Percentiles rank a stretch among this genome's conserved stretches.
Conservation (phyloP, 2,113 vertebrate species). For the Nerophis lumbriciformis region DNA sequence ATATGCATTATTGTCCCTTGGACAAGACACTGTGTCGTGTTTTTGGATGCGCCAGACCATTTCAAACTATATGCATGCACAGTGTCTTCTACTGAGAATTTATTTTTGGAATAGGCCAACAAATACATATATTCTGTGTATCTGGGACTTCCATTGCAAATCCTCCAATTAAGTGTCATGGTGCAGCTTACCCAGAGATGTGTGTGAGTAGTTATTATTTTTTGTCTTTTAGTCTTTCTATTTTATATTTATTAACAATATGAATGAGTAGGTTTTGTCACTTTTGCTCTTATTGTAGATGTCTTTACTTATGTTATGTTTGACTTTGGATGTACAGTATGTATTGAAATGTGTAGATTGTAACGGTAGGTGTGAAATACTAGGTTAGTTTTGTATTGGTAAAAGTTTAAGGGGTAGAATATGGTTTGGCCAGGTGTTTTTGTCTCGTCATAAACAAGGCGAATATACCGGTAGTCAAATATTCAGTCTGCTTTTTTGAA, state of each 20-base stretch:
- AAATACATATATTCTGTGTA: slow-evolving; percentile 1
- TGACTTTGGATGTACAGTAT: background rate
- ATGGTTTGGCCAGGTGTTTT: too few relatives aligned
- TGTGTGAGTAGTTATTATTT: slow-evolving; percentile 49
- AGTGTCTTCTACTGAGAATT: slow-evolving; percentile 7
- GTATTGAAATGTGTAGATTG: background rate
- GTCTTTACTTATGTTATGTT: too few relatives aligned
- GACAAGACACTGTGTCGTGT: slow-evolving; percentile 7
- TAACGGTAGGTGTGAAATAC: background rate
- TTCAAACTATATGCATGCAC: slow-evolving; percentile 5
- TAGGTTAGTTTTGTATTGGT: background rate
- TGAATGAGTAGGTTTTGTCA: background rate
- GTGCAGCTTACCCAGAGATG: slow-evolving; percentile 44
- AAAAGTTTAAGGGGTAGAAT: too few relatives aligned
- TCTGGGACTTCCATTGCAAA: slow-evolving; percentile 25
- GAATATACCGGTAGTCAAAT: too few relatives aligned
- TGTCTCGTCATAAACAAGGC: too few relatives aligned
- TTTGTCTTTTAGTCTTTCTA: background rate
- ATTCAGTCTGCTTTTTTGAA: slow-evolving; percentile 41
- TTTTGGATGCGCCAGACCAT: slow-evolving; percentile 25
- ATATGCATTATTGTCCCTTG: slow-evolving; percentile 36
- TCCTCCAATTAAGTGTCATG: slow-evolving; percentile 33
- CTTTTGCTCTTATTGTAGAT: background rate
- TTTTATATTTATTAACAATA: background rate
- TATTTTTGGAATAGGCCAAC: slow-evolving; percentile 1